Evolutionary conservation across 2,888 invertebrate species (phyloP), one percentile per base, ranked within the genome.

Genomic region (Cryptops parisi): DNA sequence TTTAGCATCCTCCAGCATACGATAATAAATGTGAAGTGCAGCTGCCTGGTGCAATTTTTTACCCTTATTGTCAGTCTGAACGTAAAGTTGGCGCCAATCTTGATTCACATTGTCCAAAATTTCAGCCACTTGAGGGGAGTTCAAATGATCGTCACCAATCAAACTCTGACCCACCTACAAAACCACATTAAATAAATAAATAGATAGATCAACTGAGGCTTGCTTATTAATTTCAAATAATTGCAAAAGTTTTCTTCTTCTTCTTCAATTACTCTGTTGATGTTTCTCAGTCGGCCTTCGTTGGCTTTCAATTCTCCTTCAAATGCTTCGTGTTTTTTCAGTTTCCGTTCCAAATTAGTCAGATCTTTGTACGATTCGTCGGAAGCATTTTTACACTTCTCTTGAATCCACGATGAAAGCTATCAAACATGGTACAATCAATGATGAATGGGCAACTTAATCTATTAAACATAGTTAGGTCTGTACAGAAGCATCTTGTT

Each of bases 311-410:
- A 71, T 66, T 98, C 97, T 1, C 94, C 76, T 64, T 96, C 94
- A 65, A 97, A 96, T 0, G 96, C 94, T 68, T 93, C 89, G 66
- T 98, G 97, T 65, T 93, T 93, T 70, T 94, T 91, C 1, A 93
- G 71, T 67, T 94, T 94, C 1, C 91, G 76, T 59, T 91, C 89
- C 58, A 91, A 70, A 67, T 96, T 94, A 40, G 78, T 82, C 19
- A 94, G 72, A 64, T 94, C 93, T 19, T 89, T 75, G 69, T 93
- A 94, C 56, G 84, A 90, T 68, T 94, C 91, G 63, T 96, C 94
- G 1, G 82, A 81, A 0, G 93, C 93, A 0, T 88, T 86, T 65
- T 84, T 82, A 50, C 84, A 79, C 71, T 97, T 97, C 64, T 94
- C 94, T 23, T 80, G 77, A 54, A 97, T 80, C 96, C 96, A 97